phyloP scores from a whole-genome alignment of 1,140 invertebrate species.

The Drosophila mauritiana region DNA sequence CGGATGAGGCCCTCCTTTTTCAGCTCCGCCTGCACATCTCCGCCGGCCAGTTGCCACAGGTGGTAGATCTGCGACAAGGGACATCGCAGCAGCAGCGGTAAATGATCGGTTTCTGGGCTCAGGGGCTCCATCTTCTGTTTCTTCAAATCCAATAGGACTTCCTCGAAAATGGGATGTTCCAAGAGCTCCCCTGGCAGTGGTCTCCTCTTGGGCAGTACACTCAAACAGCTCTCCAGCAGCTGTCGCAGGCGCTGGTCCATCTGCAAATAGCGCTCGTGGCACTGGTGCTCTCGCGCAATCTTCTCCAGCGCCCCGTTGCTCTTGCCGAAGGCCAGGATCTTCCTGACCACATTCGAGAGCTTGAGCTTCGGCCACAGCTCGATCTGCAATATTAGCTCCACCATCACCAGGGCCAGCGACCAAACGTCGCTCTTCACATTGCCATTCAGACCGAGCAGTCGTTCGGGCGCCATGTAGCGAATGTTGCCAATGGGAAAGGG shows the following conservation, averaged over 20 bases:
- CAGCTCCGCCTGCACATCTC: slow-evolving; percentile 95
- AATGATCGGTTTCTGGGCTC: neutral
- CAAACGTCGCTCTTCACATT: slow-evolving; percentile 94
- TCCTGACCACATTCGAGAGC: slow-evolving; percentile 89
- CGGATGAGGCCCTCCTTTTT: slow-evolving; percentile 96
- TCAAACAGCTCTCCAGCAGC: slow-evolving; percentile 89
- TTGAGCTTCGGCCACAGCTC: slow-evolving; percentile 90
- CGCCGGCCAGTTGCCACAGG: slow-evolving; percentile 97
- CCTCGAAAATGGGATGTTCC: slow-evolving; percentile 69
- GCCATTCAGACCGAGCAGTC: slow-evolving; percentile 87
- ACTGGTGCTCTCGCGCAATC: slow-evolving; percentile 91
- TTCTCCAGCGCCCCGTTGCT: slow-evolving; percentile 89
- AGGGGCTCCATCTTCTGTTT: neutral
- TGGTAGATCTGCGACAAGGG: slow-evolving; percentile 94
- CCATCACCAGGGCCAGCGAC: slow-evolving; percentile 94
- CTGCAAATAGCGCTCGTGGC: slow-evolving; percentile 86
- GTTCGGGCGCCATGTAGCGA: slow-evolving; percentile 94
- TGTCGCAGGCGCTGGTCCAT: slow-evolving; percentile 85
- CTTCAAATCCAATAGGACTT: neutral
- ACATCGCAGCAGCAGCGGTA: slow-evolving; percentile 67
- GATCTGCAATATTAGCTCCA: slow-evolving; percentile 89
- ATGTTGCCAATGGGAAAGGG: slow-evolving; percentile 95
- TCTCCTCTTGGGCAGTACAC: slow-evolving; percentile 88
- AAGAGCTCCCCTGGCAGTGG: slow-evolving; percentile 88
- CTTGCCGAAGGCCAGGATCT: slow-evolving; percentile 90